phyloP scores from a whole-genome alignment of 2,888 invertebrate species.

The Harmothoe impar region DNA sequence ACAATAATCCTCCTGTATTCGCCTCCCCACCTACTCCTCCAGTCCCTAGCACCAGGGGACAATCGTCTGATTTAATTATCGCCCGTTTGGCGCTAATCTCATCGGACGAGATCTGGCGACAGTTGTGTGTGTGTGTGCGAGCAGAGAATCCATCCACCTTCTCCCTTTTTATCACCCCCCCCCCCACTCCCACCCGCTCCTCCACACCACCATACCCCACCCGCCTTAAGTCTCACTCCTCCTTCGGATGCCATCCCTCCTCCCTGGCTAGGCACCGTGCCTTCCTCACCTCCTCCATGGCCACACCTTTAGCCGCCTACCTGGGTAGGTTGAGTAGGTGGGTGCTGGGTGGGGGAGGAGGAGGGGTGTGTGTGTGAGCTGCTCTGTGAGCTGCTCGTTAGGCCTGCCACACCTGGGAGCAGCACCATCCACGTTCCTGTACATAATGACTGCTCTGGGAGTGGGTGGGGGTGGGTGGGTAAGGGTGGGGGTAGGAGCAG shows the following conservation, averaged over 20 bases:
- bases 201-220: neutral
- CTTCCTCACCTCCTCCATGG: constrained; percentile 22
- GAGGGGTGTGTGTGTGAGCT: constrained; percentile 9
- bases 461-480: neutral
- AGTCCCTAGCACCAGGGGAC: neutral
- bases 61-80: constrained; percentile 57
- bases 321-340: neutral
- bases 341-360: too few relatives aligned
- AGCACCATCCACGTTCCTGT: constrained; percentile 12
- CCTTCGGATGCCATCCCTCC: neutral
- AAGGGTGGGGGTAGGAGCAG: neutral
- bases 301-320: neutral
- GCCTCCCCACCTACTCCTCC: neutral
- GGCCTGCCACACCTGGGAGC: constrained; percentile 23
- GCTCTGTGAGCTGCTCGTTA: constrained; percentile 45
- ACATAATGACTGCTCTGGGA: neutral
- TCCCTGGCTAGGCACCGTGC: neutral
- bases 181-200: neutral
- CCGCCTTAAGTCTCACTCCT: neutral
- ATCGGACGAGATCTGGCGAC: neutral
- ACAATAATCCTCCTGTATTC: constrained; percentile 13
- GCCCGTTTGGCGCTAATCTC: neutral
- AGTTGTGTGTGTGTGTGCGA: too few relatives aligned
- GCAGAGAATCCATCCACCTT: neutral
- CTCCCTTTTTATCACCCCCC: neutral